phyloP scores from a whole-genome alignment of 2,113 vertebrate genomes.

The Uria lomvia region DNA sequence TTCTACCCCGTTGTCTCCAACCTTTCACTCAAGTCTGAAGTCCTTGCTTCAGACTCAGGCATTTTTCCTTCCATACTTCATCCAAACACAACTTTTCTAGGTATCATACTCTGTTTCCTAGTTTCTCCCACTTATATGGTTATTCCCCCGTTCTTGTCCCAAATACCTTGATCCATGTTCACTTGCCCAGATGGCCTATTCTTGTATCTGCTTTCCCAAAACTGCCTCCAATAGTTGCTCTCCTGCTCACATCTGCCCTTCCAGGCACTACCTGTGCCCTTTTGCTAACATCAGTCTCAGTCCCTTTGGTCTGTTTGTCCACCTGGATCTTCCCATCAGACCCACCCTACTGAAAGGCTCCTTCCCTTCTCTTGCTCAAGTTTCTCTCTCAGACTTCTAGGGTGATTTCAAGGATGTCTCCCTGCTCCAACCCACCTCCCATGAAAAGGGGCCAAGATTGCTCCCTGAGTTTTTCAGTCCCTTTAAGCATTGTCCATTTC shows the following conservation, averaged over 20 bases:
- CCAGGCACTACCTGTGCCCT: background rate
- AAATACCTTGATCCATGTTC: background rate
- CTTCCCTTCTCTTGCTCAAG: background rate
- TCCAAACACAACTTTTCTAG: background rate
- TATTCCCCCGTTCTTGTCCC: background rate
- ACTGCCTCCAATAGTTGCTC: rapidly evolving
- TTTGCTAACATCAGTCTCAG: background rate
- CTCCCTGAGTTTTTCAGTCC: background rate
- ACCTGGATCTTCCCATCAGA: background rate
- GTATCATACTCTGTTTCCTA: background rate
- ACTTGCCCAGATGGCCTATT: background rate
- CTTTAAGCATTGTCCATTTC: background rate
- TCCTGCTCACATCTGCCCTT: background rate
- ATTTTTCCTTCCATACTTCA: background rate
- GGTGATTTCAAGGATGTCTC: background rate
- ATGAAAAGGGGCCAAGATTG: background rate
- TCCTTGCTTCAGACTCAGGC: background rate
- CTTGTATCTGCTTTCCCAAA: background rate
- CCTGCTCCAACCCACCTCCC: background rate
- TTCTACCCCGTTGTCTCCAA: background rate
- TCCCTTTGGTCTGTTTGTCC: rapidly evolving
- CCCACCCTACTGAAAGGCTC: background rate
- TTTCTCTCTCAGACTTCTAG: background rate
- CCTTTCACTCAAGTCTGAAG: background rate
- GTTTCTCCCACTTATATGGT: background rate